Evolutionary conservation across 1,140 invertebrate species (phyloP).

Genomic region (Caenorhabditis latens): DNA sequence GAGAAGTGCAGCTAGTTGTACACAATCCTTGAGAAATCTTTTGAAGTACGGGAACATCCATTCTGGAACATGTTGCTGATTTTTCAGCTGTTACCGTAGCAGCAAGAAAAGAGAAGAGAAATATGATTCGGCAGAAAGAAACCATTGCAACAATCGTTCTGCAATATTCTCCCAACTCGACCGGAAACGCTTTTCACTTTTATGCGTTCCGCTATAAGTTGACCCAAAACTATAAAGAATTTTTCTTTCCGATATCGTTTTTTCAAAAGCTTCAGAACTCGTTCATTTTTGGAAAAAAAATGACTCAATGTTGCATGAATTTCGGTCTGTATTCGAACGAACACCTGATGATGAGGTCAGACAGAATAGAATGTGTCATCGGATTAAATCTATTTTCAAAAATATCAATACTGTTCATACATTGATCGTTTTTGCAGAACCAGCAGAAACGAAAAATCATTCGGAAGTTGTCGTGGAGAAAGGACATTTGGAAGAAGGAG

Average conservation of each 20-base stretch:
- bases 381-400: not conserved
- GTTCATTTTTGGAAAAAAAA: not conserved
- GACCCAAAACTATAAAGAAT: not conserved
- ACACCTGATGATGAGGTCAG: not conserved
- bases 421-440: not conserved
- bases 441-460: not conserved
- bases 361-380: conserved; percentile 23
- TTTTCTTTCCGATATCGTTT: not conserved
- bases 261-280: not conserved
- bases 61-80: conserved; percentile 9
- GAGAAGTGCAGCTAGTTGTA: not conserved
- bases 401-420: not conserved
- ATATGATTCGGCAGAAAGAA: not conserved
- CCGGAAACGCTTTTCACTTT: not conserved
- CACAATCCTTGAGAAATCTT: conserved; percentile 19
- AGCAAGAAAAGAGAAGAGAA: not conserved
- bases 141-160: conserved; percentile 5
- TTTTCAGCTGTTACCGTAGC: not conserved
- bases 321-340: conserved; percentile 29
- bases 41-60: conserved; percentile 17
- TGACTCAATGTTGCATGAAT: not conserved
- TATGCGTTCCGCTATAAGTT: not conserved
- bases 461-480: too few relatives aligned
- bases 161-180: conserved; percentile 2
- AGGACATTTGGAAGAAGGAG: conserved; percentile 3